These are phyloP conservation scores for Tenthredo notha DNA, from an alignment of 2,888 invertebrate species.

Conservation along the genomic window DNA sequence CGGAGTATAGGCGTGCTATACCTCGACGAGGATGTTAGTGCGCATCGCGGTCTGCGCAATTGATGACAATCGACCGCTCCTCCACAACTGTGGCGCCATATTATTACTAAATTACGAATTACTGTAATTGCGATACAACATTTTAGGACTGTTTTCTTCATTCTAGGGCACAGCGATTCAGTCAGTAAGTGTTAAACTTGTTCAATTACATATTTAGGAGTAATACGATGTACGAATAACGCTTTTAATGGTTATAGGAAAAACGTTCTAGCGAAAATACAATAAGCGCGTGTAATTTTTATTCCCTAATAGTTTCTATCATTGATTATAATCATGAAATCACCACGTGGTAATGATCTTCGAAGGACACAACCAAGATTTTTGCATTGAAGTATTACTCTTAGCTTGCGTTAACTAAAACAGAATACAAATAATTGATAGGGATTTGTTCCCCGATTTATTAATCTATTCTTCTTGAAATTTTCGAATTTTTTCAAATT, in stretches of 20 bases:
- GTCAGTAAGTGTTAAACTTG: not conserved
- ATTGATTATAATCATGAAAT: not conserved
- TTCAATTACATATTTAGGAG: not conserved
- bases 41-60: constrained; percentile 63
- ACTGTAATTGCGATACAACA: not conserved
- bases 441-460: not conserved
- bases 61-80: constrained; percentile 61
- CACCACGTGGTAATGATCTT: not conserved
- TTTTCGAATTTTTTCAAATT: not conserved
- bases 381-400: not conserved
- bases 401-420: not conserved
- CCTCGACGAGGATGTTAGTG: constrained; percentile 57
- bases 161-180: not conserved
- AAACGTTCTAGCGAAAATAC: not conserved
- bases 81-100: constrained; percentile 15
- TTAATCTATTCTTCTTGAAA: not conserved
- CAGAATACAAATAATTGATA: not conserved
- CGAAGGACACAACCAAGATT: not conserved
- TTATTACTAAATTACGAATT: constrained; percentile 9
- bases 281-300: not conserved
- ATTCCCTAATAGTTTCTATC: not conserved
- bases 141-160: not conserved
- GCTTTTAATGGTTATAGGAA: not conserved
- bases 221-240: not conserved
- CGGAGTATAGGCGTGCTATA: constrained; percentile 51